Evolutionary conservation across 2,888 invertebrate species (phyloP).

Genomic region (Therioaphis trifolii): DNA sequence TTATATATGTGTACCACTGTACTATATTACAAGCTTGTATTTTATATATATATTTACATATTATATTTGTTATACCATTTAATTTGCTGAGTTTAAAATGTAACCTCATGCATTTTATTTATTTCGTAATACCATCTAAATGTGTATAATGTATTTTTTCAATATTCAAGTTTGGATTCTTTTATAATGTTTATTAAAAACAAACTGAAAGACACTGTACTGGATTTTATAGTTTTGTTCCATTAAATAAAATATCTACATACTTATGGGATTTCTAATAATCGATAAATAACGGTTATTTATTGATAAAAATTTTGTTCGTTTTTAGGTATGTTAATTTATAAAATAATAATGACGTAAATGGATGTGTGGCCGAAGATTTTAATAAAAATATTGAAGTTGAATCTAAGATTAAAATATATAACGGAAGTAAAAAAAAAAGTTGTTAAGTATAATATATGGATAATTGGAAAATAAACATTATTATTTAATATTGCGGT

Average conservation of each 20-base stretch:
- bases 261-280: not conserved
- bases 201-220: not conserved
- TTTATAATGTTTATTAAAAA: not conserved
- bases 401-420: not conserved
- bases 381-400: constrained; percentile 16
- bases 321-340: constrained; percentile 12
- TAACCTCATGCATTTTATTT: not conserved
- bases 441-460: not conserved
- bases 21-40: not conserved
- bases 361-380: not conserved
- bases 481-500: constrained; percentile 21
- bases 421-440: constrained; percentile 10
- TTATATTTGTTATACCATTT: not conserved
- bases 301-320: not conserved
- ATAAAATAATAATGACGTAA: not conserved
- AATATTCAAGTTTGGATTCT: too few species aligned
- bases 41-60: not conserved
- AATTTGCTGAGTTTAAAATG: not conserved
- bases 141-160: too few species aligned
- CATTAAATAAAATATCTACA: not conserved
- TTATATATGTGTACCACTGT: not conserved
- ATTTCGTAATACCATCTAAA: not conserved
- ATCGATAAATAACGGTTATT: not conserved
- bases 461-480: constrained; percentile 35
- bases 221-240: constrained; percentile 6